Base-by-base conservation (phyloP, 2,888 invertebrate species). In the Netelia melanura region DNA sequence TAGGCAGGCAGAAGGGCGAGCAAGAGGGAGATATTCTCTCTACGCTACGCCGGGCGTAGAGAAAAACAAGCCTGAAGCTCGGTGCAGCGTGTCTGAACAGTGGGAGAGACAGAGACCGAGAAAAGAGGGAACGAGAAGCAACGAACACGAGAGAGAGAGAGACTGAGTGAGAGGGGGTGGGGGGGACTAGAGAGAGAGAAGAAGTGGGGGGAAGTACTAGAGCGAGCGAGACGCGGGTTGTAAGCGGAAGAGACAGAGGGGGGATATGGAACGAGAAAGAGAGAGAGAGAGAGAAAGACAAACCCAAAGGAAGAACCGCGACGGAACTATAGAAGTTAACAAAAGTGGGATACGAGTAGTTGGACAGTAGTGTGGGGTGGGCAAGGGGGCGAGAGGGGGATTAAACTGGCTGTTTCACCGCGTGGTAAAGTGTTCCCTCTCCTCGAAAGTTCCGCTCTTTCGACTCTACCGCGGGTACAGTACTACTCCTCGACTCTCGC, bases 91-190 rank as follows among this genome's bases (percentile, higher is more conserved):
- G 64, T 38, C 48, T 58, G 68, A 84, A 74, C 86, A 56, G 75
- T 56, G 70, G 81, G 84, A 74, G 77, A 79, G 79, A 81, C 82
- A 61, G 76, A 78, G 82, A 81, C 61, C 71, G 84, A 79, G 76
- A 58, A 23, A 64, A 61, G 61, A 38, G 70, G 30, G 25, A 25
- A 11, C n/a, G 38, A 48, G 44, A 48, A 61, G 17, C 30, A 67
- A 65, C 56, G 21, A 56, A 38, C 1, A 17, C 5, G 30, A 3
- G 62, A 30, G 62, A 21, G 25, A 30, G 30, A 25, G 61, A 30
- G 61, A 23, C 11, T 2, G 64, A 21, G 83, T 70, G 74, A 75
- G 80, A 81, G 84, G 56, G 75, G 21, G 21, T 21, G 21, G 21
- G 21, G 17, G 76, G 83, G 81, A 52, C 67, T 81, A 82, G 72